Base-by-base conservation (phyloP, 1,140 invertebrate species). In the Archivesica marissinica region DNA sequence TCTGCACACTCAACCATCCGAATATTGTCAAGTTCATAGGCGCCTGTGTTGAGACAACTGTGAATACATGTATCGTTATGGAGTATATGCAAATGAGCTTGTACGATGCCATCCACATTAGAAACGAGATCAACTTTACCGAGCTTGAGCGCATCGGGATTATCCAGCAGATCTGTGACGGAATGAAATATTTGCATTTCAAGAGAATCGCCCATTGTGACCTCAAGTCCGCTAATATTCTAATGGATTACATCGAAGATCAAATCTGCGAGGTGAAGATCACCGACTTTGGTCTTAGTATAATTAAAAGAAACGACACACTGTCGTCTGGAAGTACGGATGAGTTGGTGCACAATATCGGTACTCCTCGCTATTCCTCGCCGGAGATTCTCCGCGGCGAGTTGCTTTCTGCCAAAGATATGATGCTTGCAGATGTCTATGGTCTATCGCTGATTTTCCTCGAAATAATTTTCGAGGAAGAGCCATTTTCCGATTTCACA, bases 11-110 rank as follows among this genome's bases (percentile, higher is more conserved):
- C 4, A 68, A 85, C 30, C 86, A 90, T 41, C 76, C 68, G 0
- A 88, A 87, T 54, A 86, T 90, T 28, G 87, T 90, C 28, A 52
- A 56, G n/a, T 90, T 88, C 47, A 38, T 88, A 0, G 89, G 87
- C 7, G 88, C 88, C 6, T 87, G 81, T 50, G 47, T 52, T 23
- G 66, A 61, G 15, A 83, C 61, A 2, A n/a, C n/a, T n/a, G 86
- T 86, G 23, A 76, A 89, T 44, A 59, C 89, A 4, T 77, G 78
- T n/a, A 89, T 88, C 25, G 86, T 89, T 2, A 87, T 88, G 85
- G 87, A 89, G 64, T 87, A 84, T 56, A 89, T 89, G 88, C 79
- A 87, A 17, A 76, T 76, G 38, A 88, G 87, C 64, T 33, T 89
- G 66, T 86, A 76, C 74, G 87, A 89, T 28, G 83, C 87, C 7